A percentile compares a stretch with the other conserved stretches of the same genome.
phyloP scores from a whole-genome alignment of 2,113 vertebrate species.

The Dicrurus megarhynchus region DNA sequence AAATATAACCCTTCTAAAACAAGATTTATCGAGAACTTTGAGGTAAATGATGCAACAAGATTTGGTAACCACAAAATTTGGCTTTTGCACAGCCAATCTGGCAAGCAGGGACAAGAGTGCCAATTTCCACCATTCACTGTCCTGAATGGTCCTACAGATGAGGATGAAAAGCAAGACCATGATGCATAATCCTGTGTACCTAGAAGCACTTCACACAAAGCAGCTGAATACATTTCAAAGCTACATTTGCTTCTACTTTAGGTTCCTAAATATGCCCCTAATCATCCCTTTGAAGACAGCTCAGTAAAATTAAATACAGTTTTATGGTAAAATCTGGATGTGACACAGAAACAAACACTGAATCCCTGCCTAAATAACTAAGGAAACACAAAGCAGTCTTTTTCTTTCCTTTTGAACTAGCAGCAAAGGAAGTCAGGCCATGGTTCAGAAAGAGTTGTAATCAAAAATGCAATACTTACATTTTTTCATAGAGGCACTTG shows the following conservation, averaged over 20 bases:
- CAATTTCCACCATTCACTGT: neutral
- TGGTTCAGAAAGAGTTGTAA: neutral
- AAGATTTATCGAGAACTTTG: neutral
- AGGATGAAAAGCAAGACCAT: neutral
- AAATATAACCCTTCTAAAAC: neutral
- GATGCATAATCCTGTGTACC: neutral
- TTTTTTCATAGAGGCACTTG: slow-evolving; percentile 84
- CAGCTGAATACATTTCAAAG: neutral
- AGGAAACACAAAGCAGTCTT: neutral
- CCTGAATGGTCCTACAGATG: neutral
- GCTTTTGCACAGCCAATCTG: neutral
- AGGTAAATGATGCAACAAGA: neutral
- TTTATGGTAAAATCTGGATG: neutral
- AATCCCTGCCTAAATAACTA: neutral
- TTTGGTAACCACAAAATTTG: neutral
- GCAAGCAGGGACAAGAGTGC: neutral
- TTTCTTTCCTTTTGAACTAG: neutral
- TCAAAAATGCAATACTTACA: slow-evolving; percentile 76
- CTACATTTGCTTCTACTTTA: neutral
- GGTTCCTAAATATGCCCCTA: neutral
- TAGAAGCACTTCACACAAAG: neutral
- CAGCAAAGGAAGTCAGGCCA: neutral
- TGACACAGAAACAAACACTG: neutral
- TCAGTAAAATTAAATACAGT: neutral
- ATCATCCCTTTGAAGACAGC: neutral